Percentiles rank a stretch among this genome's conserved stretches.
phyloP scores from a whole-genome alignment of 2,888 invertebrate species.

The Bellardia bayeri region DNA sequence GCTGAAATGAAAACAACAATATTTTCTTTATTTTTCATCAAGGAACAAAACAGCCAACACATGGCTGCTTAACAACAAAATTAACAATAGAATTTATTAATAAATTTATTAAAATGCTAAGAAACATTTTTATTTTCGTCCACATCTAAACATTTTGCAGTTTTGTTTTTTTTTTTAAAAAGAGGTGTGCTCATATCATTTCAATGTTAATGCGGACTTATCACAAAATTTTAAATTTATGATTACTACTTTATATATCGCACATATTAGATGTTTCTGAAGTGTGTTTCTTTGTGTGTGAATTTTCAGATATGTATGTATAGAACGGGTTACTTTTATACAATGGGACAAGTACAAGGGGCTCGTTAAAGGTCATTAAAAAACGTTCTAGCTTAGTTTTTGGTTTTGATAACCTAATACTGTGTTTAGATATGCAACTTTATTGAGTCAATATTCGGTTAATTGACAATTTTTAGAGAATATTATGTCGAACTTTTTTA shows the following conservation, averaged over 20 bases:
- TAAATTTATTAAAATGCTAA: conserved; percentile 15
- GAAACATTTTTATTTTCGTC: conserved; percentile 22
- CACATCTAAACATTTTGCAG: background rate
- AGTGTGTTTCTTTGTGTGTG: background rate
- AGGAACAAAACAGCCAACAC: conserved; percentile 1
- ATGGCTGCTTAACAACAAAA: conserved; percentile 45
- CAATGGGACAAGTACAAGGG: conserved; percentile 4
- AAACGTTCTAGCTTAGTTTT: background rate
- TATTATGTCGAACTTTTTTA: too few relatives aligned
- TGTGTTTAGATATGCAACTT: too few relatives aligned
- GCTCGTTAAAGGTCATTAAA: background rate
- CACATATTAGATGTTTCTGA: background rate
- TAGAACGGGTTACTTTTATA: conserved; percentile 7
- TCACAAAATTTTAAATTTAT: conserved; percentile 18
- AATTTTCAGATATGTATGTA: background rate
- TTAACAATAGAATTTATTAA: conserved; percentile 4
- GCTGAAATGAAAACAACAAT: conserved; percentile 15
- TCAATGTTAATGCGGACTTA: background rate
- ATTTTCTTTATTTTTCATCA: conserved; percentile 4
- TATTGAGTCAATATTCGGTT: too few relatives aligned
- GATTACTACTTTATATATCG: background rate
- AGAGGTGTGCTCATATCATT: conserved; percentile 26
- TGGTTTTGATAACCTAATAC: background rate
- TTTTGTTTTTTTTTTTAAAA: background rate
- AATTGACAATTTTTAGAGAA: too few relatives aligned